Conservation (phyloP, 2,888 invertebrate species). For the Phalera bucephala region DNA sequence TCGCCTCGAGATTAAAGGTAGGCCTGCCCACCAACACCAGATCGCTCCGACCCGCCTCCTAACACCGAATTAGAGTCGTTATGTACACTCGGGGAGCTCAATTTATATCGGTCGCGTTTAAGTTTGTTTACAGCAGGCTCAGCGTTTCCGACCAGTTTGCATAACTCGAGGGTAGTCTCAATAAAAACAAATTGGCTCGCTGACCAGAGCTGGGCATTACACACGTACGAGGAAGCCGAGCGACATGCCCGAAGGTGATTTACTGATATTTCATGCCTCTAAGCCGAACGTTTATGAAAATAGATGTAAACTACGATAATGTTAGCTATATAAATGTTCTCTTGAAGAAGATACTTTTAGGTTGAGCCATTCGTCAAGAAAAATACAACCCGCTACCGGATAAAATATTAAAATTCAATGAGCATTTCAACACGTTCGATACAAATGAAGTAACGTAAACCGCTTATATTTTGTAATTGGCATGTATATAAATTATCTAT, state of each 20-base stretch:
- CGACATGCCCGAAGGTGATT: constrained; percentile 73
- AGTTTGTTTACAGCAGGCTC: constrained; percentile 78
- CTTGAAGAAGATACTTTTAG: constrained; percentile 1
- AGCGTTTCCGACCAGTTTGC: constrained; percentile 79
- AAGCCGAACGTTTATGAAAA: constrained; percentile 38
- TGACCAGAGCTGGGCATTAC: constrained; percentile 73
- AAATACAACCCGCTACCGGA: background rate
- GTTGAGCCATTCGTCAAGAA: background rate
- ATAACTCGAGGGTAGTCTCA: constrained; percentile 81
- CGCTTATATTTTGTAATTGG: background rate
- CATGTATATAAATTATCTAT: background rate
- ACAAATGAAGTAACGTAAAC: background rate
- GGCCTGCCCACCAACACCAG: constrained; percentile 54
- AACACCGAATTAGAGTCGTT: constrained; percentile 21
- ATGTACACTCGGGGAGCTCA: constrained; percentile 37
- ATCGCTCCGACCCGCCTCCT: constrained; percentile 39
- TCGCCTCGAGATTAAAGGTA: constrained; percentile 75
- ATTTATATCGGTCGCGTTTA: constrained; percentile 52
- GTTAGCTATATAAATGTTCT: constrained; percentile 14
- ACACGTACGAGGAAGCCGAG: constrained; percentile 77
- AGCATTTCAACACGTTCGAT: background rate
- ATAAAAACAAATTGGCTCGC: constrained; percentile 81
- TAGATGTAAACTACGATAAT: constrained; percentile 36
- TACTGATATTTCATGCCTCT: constrained; percentile 57
- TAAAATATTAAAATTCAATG: background rate